A percentile compares a stretch with the other conserved stretches of the same genome.
Evolutionary conservation across 2,113 vertebrate species (phyloP).

Genomic region (Pseudolaguvia tuberculata): DNA sequence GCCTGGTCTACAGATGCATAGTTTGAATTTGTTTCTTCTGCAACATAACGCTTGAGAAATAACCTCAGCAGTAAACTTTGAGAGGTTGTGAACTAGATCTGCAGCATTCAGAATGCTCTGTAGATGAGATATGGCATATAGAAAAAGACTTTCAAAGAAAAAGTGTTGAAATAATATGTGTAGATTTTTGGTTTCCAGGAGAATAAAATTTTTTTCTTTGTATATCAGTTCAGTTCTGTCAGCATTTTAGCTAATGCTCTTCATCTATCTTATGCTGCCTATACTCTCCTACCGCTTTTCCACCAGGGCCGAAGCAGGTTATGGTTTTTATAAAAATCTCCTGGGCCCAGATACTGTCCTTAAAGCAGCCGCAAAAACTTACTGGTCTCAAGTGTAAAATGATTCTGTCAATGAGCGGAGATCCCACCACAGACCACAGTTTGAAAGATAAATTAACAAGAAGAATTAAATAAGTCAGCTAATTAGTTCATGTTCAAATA

Average conservation of each 20-base stretch:
- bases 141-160: not conserved
- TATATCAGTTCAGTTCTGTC: not conserved
- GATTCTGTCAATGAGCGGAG: too few relatives aligned
- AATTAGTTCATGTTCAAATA: too few relatives aligned
- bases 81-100: not conserved
- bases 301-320: too few relatives aligned
- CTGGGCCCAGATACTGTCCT: too few relatives aligned
- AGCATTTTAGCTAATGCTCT: not conserved
- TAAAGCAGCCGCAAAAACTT: too few relatives aligned
- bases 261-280: not conserved
- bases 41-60: not conserved
- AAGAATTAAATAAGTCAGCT: too few relatives aligned
- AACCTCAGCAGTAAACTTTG: not conserved
- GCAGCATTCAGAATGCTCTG: slow-evolving; percentile 3
- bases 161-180: not conserved
- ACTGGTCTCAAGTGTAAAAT: too few relatives aligned
- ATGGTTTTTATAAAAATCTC: too few relatives aligned
- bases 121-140: not conserved
- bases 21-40: not conserved
- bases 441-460: too few relatives aligned
- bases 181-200: not conserved
- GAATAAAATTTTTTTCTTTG: not conserved
- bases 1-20: not conserved
- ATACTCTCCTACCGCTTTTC: not conserved
- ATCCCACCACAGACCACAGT: too few relatives aligned